Evolutionary conservation across 1,140 invertebrate genomes (phyloP).

Genomic region (Sitophilus oryzae): DNA sequence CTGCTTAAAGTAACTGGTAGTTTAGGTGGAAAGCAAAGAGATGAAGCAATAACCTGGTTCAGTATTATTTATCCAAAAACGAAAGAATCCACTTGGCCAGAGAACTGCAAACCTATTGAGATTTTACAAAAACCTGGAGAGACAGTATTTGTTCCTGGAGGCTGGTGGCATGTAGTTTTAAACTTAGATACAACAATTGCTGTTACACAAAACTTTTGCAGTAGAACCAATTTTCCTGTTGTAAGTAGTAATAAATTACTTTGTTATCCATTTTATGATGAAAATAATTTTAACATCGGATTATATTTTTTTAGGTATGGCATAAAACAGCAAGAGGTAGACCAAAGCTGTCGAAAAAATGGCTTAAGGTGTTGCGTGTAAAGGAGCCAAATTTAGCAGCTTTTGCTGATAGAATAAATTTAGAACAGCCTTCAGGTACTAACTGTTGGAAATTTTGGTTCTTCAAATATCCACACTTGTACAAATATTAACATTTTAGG

Average conservation of each 20-base stretch:
- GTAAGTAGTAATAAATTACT: constrained; percentile 8
- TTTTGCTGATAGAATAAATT: constrained; percentile 80
- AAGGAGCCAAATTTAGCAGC: constrained; percentile 78
- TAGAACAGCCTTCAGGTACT: constrained; percentile 69
- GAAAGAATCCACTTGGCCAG: constrained; percentile 81
- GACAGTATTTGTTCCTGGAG: constrained; percentile 96
- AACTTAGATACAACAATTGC: constrained; percentile 95
- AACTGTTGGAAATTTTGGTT: too few relatives aligned
- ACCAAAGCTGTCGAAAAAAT: constrained; percentile 78
- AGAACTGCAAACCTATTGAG: constrained; percentile 88
- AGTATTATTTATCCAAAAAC: constrained; percentile 94
- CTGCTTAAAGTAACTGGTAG: constrained; percentile 82
- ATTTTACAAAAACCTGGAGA: constrained; percentile 96
- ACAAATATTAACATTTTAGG: constrained; percentile 39
- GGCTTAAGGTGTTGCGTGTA: constrained; percentile 51
- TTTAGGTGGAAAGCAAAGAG: constrained; percentile 91
- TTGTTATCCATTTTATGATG: too few relatives aligned
- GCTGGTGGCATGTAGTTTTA: constrained; percentile 98
- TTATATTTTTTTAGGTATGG: constrained; percentile 62
- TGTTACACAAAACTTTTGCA: constrained; percentile 98
- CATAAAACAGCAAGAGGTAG: constrained; percentile 94
- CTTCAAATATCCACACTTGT: too few relatives aligned
- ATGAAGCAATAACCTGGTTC: constrained; percentile 99
- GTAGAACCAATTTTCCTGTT: constrained; percentile 90
- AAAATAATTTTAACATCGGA: not conserved